phyloP scores from a whole-genome alignment of 2,888 invertebrate species.

The Glyphotaelius pellucidus region DNA sequence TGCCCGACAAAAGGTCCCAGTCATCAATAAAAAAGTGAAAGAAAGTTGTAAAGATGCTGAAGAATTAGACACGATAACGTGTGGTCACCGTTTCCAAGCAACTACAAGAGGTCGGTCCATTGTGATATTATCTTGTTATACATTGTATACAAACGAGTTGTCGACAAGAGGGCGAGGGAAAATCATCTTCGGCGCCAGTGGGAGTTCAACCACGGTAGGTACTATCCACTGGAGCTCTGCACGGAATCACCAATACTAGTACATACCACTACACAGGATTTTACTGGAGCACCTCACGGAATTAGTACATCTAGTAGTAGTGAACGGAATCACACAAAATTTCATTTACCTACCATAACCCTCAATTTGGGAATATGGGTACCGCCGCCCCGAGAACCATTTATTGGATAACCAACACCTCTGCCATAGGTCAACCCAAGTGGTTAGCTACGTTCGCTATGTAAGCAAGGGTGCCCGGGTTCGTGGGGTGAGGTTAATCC shows the following conservation, averaged over 20 bases:
- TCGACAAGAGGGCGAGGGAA: constrained; percentile 49
- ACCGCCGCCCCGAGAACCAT: no score
- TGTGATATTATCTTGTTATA: constrained; percentile 54
- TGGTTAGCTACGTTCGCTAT: no score
- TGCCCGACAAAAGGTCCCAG: no score
- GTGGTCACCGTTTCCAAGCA: constrained; percentile 17
- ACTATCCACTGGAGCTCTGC: not conserved
- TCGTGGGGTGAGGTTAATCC: no score
- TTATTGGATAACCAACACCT: no score
- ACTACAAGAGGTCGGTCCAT: constrained; percentile 41
- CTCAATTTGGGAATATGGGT: no score
- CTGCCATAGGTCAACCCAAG: no score
- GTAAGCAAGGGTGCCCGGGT: no score
- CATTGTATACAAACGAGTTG: constrained; percentile 59
- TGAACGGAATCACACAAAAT: no score
- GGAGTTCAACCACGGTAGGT: constrained; percentile 3
- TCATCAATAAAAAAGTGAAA: no score
- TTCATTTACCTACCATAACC: not conserved
- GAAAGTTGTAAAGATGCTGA: no score
- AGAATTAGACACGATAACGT: not conserved
- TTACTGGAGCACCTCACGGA: not conserved
- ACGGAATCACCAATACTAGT: not conserved
- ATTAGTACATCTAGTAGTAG: not conserved
- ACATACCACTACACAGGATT: no score
- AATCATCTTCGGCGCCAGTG: constrained; percentile 20